Percentiles rank a stretch among this genome's conserved stretches.
Conservation (phyloP, 2,888 invertebrate genomes). For the Agrochola lota region DNA sequence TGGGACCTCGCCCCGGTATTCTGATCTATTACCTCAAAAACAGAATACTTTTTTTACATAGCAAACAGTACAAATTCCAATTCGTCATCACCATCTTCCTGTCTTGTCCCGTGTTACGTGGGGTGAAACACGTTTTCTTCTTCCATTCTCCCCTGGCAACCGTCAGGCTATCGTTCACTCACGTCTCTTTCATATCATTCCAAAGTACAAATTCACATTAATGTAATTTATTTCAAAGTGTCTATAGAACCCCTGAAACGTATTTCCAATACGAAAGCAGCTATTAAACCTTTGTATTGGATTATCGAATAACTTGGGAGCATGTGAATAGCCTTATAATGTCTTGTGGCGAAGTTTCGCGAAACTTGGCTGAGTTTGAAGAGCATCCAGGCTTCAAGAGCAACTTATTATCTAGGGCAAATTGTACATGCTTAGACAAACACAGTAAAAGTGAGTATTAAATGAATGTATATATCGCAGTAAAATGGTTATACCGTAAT, state of each 20-base stretch:
- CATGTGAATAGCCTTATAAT: conserved; percentile 41
- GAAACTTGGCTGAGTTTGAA: conserved; percentile 38
- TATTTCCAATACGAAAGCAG: conserved; percentile 10
- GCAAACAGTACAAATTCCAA: background rate
- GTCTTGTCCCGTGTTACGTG: no score
- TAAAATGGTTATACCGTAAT: no score
- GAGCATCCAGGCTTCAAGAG: conserved; percentile 16
- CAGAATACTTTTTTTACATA: background rate
- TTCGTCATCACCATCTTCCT: no score
- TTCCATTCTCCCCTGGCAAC: no score
- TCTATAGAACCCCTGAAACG: background rate
- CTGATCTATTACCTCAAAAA: background rate
- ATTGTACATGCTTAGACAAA: conserved; percentile 8
- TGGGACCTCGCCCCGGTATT: background rate
- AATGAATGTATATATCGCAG: background rate
- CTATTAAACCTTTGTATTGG: conserved; percentile 22
- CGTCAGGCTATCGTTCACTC: no score
- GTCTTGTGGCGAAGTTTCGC: conserved; percentile 32
- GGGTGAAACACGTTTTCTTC: no score
- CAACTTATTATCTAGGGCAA: conserved; percentile 10
- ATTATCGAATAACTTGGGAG: conserved; percentile 38
- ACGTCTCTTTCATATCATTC: no score
- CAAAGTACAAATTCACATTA: background rate
- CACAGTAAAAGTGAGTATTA: background rate
- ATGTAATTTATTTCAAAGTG: background rate